A percentile compares a stretch with the other conserved stretches of the same genome.
Evolutionary conservation across 1,140 invertebrate species (phyloP).

Genomic region (Hormaphis cornu): DNA sequence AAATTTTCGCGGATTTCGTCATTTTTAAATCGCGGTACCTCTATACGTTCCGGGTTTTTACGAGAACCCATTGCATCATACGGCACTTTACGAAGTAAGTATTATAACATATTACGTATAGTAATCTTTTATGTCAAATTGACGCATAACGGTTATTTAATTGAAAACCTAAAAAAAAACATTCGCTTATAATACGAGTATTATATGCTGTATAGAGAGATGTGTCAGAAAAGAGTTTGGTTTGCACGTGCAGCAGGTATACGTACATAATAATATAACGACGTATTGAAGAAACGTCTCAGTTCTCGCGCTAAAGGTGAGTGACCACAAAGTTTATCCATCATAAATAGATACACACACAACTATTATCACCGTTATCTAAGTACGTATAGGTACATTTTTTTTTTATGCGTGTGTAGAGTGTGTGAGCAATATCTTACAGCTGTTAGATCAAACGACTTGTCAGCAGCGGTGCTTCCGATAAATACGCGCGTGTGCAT

Average conservation of each 20-base stretch:
- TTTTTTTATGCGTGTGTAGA: neutral
- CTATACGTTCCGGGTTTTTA: no score
- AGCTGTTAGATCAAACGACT: neutral
- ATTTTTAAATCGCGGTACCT: neutral
- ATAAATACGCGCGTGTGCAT: no score
- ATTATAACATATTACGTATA: neutral
- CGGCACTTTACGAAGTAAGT: neutral
- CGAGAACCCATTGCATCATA: no score
- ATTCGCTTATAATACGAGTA: neutral
- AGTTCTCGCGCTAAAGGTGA: conserved; percentile 20
- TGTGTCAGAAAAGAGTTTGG: neutral
- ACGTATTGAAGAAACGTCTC: neutral
- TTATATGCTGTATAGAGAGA: no score
- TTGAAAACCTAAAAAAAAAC: neutral
- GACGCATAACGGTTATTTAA: no score
- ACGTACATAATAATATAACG: neutral
- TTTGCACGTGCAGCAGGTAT: neutral
- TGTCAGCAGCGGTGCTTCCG: no score
- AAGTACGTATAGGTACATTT: conserved; percentile 2
- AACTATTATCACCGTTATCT: conserved; percentile 30
- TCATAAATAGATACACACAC: conserved; percentile 12
- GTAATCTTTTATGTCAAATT: no score
- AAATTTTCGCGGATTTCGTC: no score
- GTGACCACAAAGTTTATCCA: conserved; percentile 28
- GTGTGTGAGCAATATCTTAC: conserved; percentile 4